Percentiles rank a stretch among this genome's conserved stretches.
Conservation (phyloP, 2,888 invertebrate genomes). For the Acrobasis repandana region DNA sequence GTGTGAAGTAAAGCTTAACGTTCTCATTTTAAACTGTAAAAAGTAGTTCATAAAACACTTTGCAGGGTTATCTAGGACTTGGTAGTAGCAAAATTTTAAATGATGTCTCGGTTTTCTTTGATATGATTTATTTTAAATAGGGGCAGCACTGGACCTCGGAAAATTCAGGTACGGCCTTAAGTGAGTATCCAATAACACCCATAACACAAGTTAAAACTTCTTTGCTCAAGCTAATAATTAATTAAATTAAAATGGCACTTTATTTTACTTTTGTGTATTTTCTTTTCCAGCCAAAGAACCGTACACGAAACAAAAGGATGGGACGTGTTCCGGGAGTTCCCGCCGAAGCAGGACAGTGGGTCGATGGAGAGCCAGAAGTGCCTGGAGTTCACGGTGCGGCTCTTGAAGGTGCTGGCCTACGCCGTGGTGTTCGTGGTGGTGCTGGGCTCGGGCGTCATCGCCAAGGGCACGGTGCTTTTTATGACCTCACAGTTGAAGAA, state of each 20-base stretch:
- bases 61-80: no score
- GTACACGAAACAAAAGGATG: conserved; percentile 96
- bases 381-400: conserved; percentile 91
- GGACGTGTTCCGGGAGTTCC: conserved; percentile 97
- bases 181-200: no score
- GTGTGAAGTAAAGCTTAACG: no score
- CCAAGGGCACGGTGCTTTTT: conserved; percentile 94
- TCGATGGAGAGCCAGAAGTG: conserved; percentile 95
- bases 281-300: conserved; percentile 87
- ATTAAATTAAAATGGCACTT: background rate
- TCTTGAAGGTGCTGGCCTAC: conserved; percentile 93
- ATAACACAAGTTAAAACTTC: no score
- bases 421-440: conserved; percentile 93
- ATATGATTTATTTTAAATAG: no score
- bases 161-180: no score
- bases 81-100: no score
- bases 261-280: conserved; percentile 24
- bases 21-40: no score
- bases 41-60: no score
- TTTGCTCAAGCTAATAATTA: no score
- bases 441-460: conserved; percentile 91
- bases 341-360: conserved; percentile 93
- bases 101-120: no score
- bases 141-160: no score
- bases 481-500: conserved; percentile 95